A percentile compares a stretch with the other conserved stretches of the same genome.
Conservation (phyloP, 1,140 invertebrate genomes). For the Conopomorpha cramerella region DNA sequence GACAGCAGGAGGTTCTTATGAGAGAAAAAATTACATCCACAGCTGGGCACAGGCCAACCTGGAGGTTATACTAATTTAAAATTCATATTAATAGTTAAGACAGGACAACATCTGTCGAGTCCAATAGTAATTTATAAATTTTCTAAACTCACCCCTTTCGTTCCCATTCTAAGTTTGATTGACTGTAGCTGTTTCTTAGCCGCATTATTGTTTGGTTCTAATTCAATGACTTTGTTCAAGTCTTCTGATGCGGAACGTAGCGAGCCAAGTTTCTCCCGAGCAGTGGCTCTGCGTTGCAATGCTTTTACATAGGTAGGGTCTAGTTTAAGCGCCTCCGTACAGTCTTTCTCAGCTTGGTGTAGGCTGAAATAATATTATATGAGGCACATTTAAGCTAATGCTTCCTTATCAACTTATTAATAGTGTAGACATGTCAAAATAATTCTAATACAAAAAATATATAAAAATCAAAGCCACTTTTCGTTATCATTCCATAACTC, state of each 20-base stretch:
- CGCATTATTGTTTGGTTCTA: conserved; percentile 75
- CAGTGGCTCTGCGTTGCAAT: conserved; percentile 73
- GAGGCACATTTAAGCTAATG: too few relatives aligned
- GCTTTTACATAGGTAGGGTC: conserved; percentile 82
- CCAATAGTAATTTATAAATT: not conserved
- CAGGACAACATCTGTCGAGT: too few relatives aligned
- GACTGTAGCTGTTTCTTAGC: conserved; percentile 63
- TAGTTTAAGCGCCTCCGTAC: conserved; percentile 70
- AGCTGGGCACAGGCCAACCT: too few relatives aligned
- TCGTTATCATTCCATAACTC: too few relatives aligned
- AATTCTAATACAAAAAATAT: too few relatives aligned
- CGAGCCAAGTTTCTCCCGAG: conserved; percentile 61
- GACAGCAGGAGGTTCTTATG: too few relatives aligned
- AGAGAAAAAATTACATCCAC: too few relatives aligned
- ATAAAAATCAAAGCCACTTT: too few relatives aligned
- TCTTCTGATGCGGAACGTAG: conserved; percentile 69
- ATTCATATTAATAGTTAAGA: too few relatives aligned
- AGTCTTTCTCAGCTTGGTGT: conserved; percentile 77
- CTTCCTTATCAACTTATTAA: too few relatives aligned
- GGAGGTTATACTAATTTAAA: too few relatives aligned
- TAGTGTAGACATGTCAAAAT: too few relatives aligned
- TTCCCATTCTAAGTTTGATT: conserved; percentile 61
- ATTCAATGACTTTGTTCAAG: conserved; percentile 65
- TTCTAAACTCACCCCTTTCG: conserved; percentile 55
- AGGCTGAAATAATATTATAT: conserved; percentile 60